Percentiles rank a stretch among this genome's conserved stretches.
Evolutionary conservation across 2,797 vertebrate genomes (phyloP).

Genomic region (Alosa sapidissima): DNA sequence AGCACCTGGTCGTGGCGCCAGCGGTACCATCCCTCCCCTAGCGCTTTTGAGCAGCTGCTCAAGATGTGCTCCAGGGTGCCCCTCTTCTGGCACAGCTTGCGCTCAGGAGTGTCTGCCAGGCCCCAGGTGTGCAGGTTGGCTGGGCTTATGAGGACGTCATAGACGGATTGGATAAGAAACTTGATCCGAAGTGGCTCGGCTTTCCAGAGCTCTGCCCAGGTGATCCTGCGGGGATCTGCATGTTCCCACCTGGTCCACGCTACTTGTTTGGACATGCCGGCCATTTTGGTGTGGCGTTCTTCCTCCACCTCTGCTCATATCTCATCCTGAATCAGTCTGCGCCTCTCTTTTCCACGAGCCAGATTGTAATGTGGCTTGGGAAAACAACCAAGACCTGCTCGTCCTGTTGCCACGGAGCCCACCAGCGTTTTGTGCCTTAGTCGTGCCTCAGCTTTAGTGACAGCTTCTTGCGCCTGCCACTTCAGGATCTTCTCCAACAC

Average conservation of each 20-base stretch:
- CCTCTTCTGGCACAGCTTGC: too few relatives aligned
- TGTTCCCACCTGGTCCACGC: neutral
- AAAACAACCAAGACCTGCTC: too few relatives aligned
- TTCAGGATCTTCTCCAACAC: too few relatives aligned
- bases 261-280: neutral
- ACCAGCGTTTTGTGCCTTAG: neutral
- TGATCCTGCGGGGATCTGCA: neutral
- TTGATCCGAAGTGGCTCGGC: neutral
- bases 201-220: constrained; percentile 23
- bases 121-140: too few relatives aligned
- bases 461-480: neutral
- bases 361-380: too few relatives aligned
- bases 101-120: too few relatives aligned
- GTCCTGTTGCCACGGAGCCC: neutral
- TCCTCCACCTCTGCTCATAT: neutral
- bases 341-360: too few relatives aligned
- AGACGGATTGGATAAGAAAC: constrained; percentile 1
- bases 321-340: too few relatives aligned
- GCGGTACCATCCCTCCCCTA: too few relatives aligned
- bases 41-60: too few relatives aligned
- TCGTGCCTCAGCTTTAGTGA: neutral
- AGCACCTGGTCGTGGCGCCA: too few relatives aligned
- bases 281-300: neutral
- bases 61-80: too few relatives aligned
- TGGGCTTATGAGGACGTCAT: neutral